These are phyloP conservation scores for Xylocampa areola DNA, from an alignment of 2,888 invertebrate species.

Conservation along the genomic window DNA sequence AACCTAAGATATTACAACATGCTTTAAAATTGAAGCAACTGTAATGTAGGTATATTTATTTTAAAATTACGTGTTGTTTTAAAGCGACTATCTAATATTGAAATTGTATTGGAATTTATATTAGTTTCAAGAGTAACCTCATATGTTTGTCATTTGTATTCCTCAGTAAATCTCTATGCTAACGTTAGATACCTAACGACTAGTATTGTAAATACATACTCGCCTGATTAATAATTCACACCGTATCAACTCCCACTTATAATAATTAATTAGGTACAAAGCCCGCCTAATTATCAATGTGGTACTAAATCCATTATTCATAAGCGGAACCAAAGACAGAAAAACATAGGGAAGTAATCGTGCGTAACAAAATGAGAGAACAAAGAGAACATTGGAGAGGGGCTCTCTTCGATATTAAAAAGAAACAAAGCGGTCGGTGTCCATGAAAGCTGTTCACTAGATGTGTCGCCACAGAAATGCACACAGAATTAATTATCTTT, in stretches of 20 bases:
- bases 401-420: slow-evolving; percentile 37
- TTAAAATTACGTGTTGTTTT: no score
- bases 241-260: slow-evolving; percentile 21
- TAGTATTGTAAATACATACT: slow-evolving; percentile 21
- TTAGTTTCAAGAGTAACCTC: no score
- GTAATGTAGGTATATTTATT: no score
- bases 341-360: slow-evolving; percentile 32
- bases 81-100: no score
- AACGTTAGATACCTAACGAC: slow-evolving; percentile 23
- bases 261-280: slow-evolving; percentile 43
- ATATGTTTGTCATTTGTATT: not conserved
- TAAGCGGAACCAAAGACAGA: slow-evolving; percentile 26
- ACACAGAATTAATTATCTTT: slow-evolving; percentile 56
- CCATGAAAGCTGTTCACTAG: slow-evolving; percentile 47
- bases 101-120: no score
- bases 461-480: slow-evolving; percentile 52
- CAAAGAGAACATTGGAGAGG: slow-evolving; percentile 15
- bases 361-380: slow-evolving; percentile 26
- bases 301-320: slow-evolving; percentile 43
- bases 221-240: slow-evolving; percentile 33
- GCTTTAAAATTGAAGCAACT: no score
- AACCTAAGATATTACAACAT: no score
- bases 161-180: slow-evolving; percentile 15
- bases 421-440: slow-evolving; percentile 28
- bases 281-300: slow-evolving; percentile 44